Conservation (phyloP, 2,797 vertebrate genomes). For the Rhynchotus rufescens region DNA sequence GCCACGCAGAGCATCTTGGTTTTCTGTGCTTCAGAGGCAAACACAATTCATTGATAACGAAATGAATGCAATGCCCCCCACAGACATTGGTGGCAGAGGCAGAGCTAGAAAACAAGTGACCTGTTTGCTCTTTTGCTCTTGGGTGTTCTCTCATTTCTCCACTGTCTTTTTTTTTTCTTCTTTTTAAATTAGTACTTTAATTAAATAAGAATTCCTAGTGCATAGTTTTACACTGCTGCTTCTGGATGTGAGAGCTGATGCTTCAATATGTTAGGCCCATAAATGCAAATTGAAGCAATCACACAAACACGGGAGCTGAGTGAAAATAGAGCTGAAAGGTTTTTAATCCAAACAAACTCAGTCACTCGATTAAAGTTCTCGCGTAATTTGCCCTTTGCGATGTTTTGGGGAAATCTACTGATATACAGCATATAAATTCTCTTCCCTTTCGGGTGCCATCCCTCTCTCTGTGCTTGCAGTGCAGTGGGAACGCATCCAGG, state of each 20-base stretch:
- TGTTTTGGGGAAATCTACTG: conserved; percentile 21
- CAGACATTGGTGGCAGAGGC: background rate
- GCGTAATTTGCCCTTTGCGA: conserved; percentile 44
- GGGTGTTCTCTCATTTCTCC: conserved; percentile 5
- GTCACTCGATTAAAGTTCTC: conserved; percentile 50
- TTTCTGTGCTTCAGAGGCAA: background rate
- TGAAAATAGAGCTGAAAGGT: conserved; percentile 30
- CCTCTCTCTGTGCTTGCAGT: background rate
- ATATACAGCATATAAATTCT: background rate
- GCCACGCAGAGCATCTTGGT: background rate
- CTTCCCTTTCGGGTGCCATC: background rate
- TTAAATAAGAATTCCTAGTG: conserved; percentile 64
- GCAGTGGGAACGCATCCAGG: background rate
- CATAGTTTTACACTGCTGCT: conserved; percentile 6
- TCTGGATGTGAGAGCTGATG: conserved; percentile 24
- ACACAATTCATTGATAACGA: conserved; percentile 4
- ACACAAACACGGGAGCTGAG: conserved; percentile 35
- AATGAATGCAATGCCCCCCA: background rate
- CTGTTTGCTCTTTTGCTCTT: background rate
- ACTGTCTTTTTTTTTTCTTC: background rate
- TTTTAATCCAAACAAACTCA: conserved; percentile 52
- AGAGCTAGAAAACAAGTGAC: background rate
- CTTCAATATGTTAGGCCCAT: conserved; percentile 24
- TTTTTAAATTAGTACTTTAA: conserved; percentile 35
- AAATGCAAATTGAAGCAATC: conserved; percentile 68